A percentile compares a stretch with the other conserved stretches of the same genome.
These are phyloP conservation scores for Acanthococcus lagerstroemiae DNA, from an alignment of 2,888 invertebrate species.

Conservation along the genomic window DNA sequence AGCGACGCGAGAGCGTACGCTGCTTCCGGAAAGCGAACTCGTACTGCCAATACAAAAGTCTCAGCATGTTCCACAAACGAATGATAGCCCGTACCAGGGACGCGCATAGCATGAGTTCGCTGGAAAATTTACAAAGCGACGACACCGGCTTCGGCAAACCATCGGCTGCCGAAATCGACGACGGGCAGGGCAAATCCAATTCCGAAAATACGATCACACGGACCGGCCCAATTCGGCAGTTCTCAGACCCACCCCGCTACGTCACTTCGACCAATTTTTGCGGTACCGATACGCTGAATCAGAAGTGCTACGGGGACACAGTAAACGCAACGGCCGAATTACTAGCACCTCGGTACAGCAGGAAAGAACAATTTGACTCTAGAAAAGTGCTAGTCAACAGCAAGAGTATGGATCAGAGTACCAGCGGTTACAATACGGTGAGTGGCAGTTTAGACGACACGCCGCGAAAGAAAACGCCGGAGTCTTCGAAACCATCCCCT, in stretches of 20 bases:
- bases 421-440: conserved; percentile 14
- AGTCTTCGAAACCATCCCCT: not conserved
- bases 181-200: not conserved
- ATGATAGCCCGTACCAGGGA: not conserved
- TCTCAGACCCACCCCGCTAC: not conserved
- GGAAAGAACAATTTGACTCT: not conserved
- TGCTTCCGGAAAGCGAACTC: conserved; percentile 15
- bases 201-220: not conserved
- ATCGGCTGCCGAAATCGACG: no score
- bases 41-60: conserved; percentile 20
- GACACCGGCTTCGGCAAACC: no score
- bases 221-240: no score
- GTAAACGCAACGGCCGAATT: not conserved
- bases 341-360: not conserved
- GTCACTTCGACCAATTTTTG: not conserved
- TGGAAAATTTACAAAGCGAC: not conserved
- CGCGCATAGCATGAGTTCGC: not conserved
- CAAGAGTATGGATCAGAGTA: conserved; percentile 16
- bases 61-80: conserved; percentile 3
- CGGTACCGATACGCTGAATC: not conserved
- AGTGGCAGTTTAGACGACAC: conserved; percentile 14
- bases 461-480: conserved; percentile 10
- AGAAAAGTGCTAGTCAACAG: not conserved
- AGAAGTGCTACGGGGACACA: not conserved
- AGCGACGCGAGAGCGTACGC: conserved; percentile 13